Conservation (phyloP, 2,797 vertebrate species). For the Tokudaia muenninki region DNA sequence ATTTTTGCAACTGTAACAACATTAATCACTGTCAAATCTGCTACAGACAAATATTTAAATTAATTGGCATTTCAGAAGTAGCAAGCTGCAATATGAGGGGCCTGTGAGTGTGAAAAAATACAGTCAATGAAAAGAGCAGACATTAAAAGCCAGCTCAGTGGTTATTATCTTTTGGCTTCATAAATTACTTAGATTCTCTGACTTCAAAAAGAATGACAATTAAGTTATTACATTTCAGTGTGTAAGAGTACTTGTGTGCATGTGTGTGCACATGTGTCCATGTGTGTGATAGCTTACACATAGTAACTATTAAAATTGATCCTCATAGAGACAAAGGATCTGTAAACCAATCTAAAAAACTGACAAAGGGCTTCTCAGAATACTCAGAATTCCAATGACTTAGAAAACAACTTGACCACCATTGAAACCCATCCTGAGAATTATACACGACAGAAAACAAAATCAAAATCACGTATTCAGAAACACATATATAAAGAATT, state of each 20-base stretch:
- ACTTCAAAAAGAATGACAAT: not conserved
- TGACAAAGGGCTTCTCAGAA: not conserved
- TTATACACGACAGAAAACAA: not conserved
- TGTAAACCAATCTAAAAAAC: slow-evolving; percentile 9
- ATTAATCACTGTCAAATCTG: not conserved
- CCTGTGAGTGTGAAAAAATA: not conserved
- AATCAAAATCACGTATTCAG: not conserved
- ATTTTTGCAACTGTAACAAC: not conserved
- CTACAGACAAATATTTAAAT: slow-evolving; percentile 45
- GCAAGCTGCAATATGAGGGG: not conserved
- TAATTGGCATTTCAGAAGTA: not conserved
- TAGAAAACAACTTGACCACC: not conserved
- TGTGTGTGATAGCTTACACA: not conserved
- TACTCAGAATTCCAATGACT: not conserved
- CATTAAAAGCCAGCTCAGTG: not conserved
- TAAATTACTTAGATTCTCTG: slow-evolving; percentile 24
- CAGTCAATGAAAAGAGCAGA: not conserved
- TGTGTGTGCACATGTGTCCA: not conserved
- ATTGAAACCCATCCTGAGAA: not conserved
- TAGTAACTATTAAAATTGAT: not conserved
- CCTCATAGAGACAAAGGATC: not conserved
- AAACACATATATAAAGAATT: not conserved
- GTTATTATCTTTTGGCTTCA: not conserved
- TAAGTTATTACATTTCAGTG: not conserved
- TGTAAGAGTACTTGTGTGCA: not conserved